Evolutionary conservation across 1,140 invertebrate genomes (phyloP).

Genomic region (Drosophila malerkotliana): DNA sequence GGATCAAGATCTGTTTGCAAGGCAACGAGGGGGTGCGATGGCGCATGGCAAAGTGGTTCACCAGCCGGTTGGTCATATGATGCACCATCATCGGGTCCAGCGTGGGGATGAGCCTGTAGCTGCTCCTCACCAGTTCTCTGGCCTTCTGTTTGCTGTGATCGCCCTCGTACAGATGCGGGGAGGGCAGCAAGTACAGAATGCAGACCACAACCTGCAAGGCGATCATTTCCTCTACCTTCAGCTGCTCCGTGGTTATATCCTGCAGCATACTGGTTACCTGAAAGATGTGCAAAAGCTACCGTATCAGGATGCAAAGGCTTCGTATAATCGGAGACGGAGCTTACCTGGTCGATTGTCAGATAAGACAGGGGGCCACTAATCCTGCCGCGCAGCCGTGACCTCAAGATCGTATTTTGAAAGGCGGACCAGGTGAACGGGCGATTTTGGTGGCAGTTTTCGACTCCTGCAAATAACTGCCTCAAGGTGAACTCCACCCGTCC

Average conservation of each 20-base stretch:
- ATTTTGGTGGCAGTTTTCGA: not conserved
- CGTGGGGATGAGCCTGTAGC: not conserved
- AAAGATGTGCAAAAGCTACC: not conserved
- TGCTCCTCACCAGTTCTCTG: not conserved
- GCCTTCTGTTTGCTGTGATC: not conserved
- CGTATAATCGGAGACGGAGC: not conserved
- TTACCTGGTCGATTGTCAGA: not conserved
- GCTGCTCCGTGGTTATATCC: not conserved
- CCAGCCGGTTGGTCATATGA: conserved; percentile 15
- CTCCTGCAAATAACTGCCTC: not conserved
- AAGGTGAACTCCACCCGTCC: not conserved
- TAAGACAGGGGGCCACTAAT: not conserved
- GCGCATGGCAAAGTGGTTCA: conserved; percentile 9
- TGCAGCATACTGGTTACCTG: not conserved
- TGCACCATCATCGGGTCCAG: conserved; percentile 43
- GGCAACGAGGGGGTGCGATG: not conserved
- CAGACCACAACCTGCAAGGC: conserved; percentile 14
- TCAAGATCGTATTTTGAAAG: not conserved
- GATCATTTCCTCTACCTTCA: conserved; percentile 12
- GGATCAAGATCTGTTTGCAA: not conserved
- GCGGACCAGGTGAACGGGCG: not conserved
- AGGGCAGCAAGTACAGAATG: conserved; percentile 18
- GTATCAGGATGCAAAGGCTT: not conserved
- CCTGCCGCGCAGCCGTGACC: not conserved
- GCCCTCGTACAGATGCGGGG: not conserved